Conservation (phyloP, 2,888 invertebrate species). For the Leptura quadrifasciata region DNA sequence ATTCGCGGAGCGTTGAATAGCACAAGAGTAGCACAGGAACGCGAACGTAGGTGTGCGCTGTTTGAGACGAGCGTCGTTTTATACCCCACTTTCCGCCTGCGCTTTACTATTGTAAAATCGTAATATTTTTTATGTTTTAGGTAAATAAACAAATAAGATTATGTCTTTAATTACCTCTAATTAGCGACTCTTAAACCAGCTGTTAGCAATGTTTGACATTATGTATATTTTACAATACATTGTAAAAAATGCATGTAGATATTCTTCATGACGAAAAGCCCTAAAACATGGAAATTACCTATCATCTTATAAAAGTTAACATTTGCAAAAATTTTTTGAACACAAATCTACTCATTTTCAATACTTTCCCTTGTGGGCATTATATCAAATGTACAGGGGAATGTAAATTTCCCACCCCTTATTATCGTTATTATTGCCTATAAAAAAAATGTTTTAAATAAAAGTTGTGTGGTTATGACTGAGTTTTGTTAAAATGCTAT, state of each 20-base stretch:
- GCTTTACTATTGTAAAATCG: slow-evolving; percentile 26
- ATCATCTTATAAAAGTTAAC: no score
- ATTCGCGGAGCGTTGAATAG: slow-evolving; percentile 25
- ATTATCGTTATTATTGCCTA: no score
- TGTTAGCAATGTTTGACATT: background rate
- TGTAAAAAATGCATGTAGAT: background rate
- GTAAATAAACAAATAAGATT: slow-evolving; percentile 38
- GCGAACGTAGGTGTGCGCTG: slow-evolving; percentile 34
- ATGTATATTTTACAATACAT: background rate
- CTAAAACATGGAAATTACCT: no score
- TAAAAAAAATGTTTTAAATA: no score
- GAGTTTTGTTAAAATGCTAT: no score
- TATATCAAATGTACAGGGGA: no score
- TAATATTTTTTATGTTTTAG: slow-evolving; percentile 19
- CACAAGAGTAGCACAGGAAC: slow-evolving; percentile 29
- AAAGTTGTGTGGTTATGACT: no score
- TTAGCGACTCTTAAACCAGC: background rate
- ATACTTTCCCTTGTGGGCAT: no score
- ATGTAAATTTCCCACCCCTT: no score
- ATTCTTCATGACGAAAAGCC: no score
- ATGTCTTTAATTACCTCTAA: slow-evolving; percentile 18
- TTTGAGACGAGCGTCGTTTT: slow-evolving; percentile 15
- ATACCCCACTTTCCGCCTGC: slow-evolving; percentile 38
- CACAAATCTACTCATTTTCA: no score
- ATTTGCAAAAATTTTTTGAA: no score